Percentiles rank a stretch among this genome's conserved stretches.
These are phyloP conservation scores for Sebastiscus tertius DNA, from an alignment of 2,797 vertebrate genomes.

Conservation along the genomic window DNA sequence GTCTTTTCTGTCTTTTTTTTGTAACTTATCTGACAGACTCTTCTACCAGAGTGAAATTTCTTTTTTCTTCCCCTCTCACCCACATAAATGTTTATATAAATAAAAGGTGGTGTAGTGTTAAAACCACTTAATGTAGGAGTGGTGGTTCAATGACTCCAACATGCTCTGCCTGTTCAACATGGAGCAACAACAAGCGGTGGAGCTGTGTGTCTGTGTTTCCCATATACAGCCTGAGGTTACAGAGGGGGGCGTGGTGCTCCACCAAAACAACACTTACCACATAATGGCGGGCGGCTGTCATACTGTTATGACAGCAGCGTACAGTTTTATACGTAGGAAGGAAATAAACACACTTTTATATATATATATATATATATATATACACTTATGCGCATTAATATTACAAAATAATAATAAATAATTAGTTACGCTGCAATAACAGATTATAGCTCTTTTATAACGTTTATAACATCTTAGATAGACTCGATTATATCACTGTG, in stretches of 20 bases:
- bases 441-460: neutral
- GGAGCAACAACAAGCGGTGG: constrained; percentile 31
- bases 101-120: neutral
- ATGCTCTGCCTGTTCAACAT: constrained; percentile 20
- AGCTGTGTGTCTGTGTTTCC: constrained; percentile 22
- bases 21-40: neutral
- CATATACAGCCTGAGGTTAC: constrained; percentile 51
- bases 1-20: neutral
- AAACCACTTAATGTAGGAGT: neutral
- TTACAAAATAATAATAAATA: neutral
- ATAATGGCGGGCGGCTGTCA: constrained; percentile 82
- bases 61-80: too few relatives aligned
- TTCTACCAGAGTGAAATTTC: neutral
- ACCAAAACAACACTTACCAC: constrained; percentile 77
- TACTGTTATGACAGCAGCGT: constrained; percentile 67
- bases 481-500: neutral
- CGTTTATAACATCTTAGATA: neutral
- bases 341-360: neutral
- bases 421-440: neutral
- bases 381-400: neutral
- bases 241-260: constrained; percentile 81
- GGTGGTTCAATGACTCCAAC: neutral
- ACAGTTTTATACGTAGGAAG: constrained; percentile 20
- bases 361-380: neutral
- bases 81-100: neutral